Base-by-base conservation (phyloP, 2,113 vertebrate genomes). In the Psophia crepitans region DNA sequence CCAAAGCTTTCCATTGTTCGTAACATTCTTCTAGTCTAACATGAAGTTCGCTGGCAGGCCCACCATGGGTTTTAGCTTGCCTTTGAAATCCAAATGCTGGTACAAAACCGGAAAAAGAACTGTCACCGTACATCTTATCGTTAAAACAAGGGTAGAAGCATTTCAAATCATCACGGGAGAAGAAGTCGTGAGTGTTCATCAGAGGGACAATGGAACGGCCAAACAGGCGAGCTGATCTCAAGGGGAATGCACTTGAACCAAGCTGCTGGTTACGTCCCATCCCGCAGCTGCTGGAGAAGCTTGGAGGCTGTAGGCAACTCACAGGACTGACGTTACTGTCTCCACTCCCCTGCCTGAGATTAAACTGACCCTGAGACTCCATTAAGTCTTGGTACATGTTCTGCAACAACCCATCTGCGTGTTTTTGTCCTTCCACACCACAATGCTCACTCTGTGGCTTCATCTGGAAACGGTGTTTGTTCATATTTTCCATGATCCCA, bases 1-100 rank as follows among this genome's bases (percentile, higher is more conserved):
- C 98, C 97, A 99, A 75, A 93, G 98, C 97, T 97, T 97, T 98
- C 98, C 98, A 98, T 89, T 98, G 98, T 69, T 99, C 98, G 20
- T 97, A 98, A 91, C 98, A 98, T 51, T 98, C 98, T 66, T 98
- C 98, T 49, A 99, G 96, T 61, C 96, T 96, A 90, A 97, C 64
- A 18, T 98, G 98, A 89, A 99, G 98, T 54, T 98, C 98, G 2
- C 96, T 98, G 80, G 97, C 97, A 94, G 98, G 94, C 80, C 97
- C 97, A 35, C 91, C 97, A 32, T 90, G 97, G 57, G 84, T 95
- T 91, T 98, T 98, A 77, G 96, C 86, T 85, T 96, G 98, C 96
- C 96, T 98, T 81, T 97, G 98, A 92, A 97, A 97, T 75, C 94
- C 97, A 96, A 97, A 97, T 4, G 94, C 92, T 91, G 98, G 97